Percentiles rank a stretch among this genome's conserved stretches.
Evolutionary conservation across 2,113 vertebrate genomes (phyloP).

Genomic region (Anser brachyrhynchus): DNA sequence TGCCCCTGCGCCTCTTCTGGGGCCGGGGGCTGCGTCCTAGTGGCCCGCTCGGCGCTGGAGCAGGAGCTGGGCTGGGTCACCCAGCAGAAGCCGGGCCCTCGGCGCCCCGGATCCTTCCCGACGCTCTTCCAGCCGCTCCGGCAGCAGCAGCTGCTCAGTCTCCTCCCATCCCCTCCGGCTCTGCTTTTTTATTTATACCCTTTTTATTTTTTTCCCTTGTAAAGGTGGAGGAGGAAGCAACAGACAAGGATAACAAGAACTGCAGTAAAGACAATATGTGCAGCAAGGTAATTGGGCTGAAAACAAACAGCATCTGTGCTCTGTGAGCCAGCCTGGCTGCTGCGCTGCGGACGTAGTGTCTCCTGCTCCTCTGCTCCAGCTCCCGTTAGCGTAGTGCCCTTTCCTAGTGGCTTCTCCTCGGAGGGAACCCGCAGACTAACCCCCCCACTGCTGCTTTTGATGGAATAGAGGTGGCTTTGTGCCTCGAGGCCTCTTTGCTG

Average conservation of each 20-base stretch:
- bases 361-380: not conserved
- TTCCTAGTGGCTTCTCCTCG: not conserved
- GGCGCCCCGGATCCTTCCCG: not conserved
- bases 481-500: not conserved
- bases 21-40: too few relatives aligned
- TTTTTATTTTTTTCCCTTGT: not conserved
- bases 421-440: not conserved
- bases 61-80: too few relatives aligned
- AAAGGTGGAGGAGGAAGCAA: constrained; percentile 85
- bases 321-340: not conserved
- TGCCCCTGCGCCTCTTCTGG: not conserved
- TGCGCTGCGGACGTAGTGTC: not conserved
- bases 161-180: not conserved
- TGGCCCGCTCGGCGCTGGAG: too few relatives aligned
- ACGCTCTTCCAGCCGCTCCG: not conserved
- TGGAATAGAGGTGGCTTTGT: not conserved
- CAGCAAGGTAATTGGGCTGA: constrained; percentile 74
- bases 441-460: not conserved
- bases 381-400: not conserved
- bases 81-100: too few relatives aligned
- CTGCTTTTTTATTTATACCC: not conserved
- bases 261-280: constrained; percentile 83
- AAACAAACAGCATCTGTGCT: not conserved
- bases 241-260: constrained; percentile 88
- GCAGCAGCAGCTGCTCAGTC: not conserved